A percentile compares a stretch with the other conserved stretches of the same genome.
Evolutionary conservation across 2,113 vertebrate genomes (phyloP).

Genomic region (Chaetops frenatus): DNA sequence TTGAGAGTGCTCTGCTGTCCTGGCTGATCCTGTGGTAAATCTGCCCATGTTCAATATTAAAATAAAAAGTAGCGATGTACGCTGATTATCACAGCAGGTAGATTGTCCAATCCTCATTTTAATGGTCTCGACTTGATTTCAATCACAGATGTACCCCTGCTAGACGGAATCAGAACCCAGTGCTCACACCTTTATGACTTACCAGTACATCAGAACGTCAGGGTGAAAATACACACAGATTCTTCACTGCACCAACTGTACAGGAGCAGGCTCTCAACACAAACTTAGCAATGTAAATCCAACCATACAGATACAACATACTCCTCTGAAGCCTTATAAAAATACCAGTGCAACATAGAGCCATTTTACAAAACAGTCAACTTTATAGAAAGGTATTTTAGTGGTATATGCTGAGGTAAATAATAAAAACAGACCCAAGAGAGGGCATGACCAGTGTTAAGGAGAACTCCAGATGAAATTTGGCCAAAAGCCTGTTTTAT

Average conservation of each 20-base stretch:
- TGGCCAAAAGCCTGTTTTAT: slow-evolving; percentile 46
- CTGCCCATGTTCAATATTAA: neutral
- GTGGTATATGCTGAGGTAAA: slow-evolving; percentile 62
- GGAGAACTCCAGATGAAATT: slow-evolving; percentile 23
- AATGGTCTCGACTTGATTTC: neutral
- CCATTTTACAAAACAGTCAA: slow-evolving; percentile 61
- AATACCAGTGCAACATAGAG: slow-evolving; percentile 51
- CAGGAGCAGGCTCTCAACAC: neutral
- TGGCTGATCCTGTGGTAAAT: neutral
- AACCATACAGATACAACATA: neutral
- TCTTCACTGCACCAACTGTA: neutral
- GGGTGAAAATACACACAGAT: neutral
- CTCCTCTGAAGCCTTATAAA: slow-evolving; percentile 52
- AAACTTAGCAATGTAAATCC: neutral
- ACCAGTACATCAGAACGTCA: neutral
- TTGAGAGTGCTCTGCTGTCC: neutral
- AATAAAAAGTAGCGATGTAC: neutral
- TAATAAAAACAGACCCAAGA: slow-evolving; percentile 32
- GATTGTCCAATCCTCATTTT: slow-evolving; percentile 1
- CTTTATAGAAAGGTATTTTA: slow-evolving; percentile 55
- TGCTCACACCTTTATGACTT: neutral
- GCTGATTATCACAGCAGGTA: neutral
- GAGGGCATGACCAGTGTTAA: slow-evolving; percentile 26
- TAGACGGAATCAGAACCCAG: neutral
- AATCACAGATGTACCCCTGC: neutral